phyloP scores from a whole-genome alignment of 2,797 vertebrate genomes.

The Sus cebifrons region DNA sequence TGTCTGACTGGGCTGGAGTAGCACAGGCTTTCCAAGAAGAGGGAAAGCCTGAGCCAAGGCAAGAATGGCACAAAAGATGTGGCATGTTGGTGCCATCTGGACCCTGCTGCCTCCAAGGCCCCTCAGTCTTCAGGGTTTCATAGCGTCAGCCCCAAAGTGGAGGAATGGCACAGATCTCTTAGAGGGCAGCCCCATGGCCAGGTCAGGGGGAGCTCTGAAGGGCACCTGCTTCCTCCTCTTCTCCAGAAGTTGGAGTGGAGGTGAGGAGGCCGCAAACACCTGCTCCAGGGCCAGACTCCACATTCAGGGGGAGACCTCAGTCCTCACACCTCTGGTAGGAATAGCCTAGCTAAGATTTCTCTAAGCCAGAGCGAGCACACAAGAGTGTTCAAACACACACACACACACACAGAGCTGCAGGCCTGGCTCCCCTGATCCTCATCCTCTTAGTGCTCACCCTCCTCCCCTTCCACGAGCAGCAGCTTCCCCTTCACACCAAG shows the following conservation, averaged over 20 bases:
- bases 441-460: background rate
- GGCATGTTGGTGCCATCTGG: background rate
- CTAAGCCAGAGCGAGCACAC: background rate
- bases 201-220: too few relatives aligned
- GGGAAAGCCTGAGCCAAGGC: background rate
- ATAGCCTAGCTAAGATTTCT: background rate
- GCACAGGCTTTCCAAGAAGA: slow-evolving; percentile 5
- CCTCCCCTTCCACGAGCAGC: background rate
- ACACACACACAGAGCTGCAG: too few relatives aligned
- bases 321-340: background rate
- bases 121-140: background rate
- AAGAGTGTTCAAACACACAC: fast-evolving
- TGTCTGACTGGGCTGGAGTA: background rate
- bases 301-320: background rate
- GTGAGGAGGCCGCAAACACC: background rate
- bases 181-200: background rate
- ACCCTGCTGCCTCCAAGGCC: background rate
- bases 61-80: background rate
- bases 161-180: too few relatives aligned
- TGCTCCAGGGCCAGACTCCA: background rate
- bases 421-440: background rate
- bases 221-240: too few relatives aligned
- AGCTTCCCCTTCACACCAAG: slow-evolving; percentile 6
- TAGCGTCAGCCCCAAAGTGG: background rate
- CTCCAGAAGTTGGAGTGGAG: background rate